Conservation (phyloP, 2,888 invertebrate genomes). For the Ptilodon capucinus region DNA sequence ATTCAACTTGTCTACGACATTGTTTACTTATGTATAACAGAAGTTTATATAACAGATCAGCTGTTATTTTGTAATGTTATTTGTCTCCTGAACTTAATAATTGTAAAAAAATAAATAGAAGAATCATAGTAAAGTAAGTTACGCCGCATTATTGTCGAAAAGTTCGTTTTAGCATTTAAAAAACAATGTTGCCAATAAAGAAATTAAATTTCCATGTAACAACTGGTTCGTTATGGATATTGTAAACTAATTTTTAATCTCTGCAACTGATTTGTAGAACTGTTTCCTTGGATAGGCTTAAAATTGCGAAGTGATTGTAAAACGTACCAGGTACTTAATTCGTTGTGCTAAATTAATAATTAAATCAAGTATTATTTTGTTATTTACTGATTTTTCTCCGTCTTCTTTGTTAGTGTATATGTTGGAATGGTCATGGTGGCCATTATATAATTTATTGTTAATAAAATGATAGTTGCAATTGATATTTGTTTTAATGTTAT, state of each 20-base stretch:
- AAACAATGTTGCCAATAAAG: neutral
- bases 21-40: too few species aligned
- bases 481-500: slow-evolving; percentile 8
- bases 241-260: neutral
- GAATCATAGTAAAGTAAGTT: neutral
- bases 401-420: slow-evolving; percentile 15
- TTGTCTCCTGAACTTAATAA: neutral
- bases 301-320: slow-evolving; percentile 6
- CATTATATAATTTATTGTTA: slow-evolving; percentile 38
- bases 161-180: neutral
- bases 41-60: neutral
- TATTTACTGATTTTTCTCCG: slow-evolving; percentile 12
- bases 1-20: too few species aligned
- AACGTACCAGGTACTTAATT: slow-evolving; percentile 6
- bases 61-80: neutral
- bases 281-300: neutral
- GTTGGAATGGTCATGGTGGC: slow-evolving; percentile 13
- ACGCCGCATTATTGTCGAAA: neutral
- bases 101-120: neutral
- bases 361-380: slow-evolving; percentile 13
- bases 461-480: slow-evolving; percentile 36
- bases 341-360: slow-evolving; percentile 13
- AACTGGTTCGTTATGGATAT: neutral
- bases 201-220: too few species aligned
- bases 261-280: neutral